Percentiles rank a stretch among this genome's conserved stretches.
Conservation (phyloP, 2,113 vertebrate species). For the Acanthochromis polyacanthus region DNA sequence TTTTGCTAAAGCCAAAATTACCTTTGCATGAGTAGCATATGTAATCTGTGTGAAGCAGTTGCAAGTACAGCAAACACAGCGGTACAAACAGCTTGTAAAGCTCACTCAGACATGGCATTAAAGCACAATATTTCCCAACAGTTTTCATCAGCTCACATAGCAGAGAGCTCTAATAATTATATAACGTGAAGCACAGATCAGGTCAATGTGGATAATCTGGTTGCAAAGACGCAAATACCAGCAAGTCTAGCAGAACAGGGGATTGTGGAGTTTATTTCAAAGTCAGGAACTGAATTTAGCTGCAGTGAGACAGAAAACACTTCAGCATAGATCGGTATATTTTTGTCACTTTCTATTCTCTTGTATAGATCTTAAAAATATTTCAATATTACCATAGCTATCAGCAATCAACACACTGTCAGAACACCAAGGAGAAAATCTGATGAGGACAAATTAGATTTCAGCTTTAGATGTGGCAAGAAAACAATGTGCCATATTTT, state of each 20-base stretch:
- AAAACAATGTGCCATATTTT: no score
- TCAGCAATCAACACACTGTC: no score
- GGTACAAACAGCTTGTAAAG: slow-evolving; percentile 6
- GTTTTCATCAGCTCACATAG: slow-evolving; percentile 38
- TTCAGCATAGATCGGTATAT: neutral
- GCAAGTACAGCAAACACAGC: neutral
- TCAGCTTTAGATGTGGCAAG: no score
- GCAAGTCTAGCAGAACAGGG: slow-evolving; percentile 15
- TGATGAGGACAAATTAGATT: no score
- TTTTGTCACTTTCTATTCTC: no score
- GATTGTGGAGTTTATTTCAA: slow-evolving; percentile 6
- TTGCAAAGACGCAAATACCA: slow-evolving; percentile 27
- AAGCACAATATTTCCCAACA: slow-evolving; percentile 33
- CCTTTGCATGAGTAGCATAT: neutral
- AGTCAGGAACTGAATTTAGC: neutral
- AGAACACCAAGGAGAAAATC: no score
- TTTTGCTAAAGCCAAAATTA: slow-evolving; percentile 28
- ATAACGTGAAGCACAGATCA: slow-evolving; percentile 55
- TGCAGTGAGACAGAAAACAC: neutral
- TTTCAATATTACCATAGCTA: no score
- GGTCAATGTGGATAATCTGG: slow-evolving; percentile 44
- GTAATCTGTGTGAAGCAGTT: neutral
- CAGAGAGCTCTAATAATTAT: slow-evolving; percentile 42
- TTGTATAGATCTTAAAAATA: no score
- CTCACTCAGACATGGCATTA: slow-evolving; percentile 5